Evolutionary conservation across 2,113 vertebrate genomes (phyloP).

Genomic region (Donacobius atricapilla): DNA sequence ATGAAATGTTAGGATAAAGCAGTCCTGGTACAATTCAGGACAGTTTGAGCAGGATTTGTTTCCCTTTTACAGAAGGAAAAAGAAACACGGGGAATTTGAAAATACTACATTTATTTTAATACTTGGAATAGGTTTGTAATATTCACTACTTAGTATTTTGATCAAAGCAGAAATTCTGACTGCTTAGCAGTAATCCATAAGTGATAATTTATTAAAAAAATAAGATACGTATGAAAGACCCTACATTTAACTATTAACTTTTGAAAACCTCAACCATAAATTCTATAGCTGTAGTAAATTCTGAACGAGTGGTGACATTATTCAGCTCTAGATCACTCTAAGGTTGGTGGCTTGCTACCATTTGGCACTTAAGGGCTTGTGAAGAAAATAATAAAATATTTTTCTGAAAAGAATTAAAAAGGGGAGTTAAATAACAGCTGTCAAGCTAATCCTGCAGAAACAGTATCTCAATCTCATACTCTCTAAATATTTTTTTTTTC

Average conservation of each 20-base stretch:
- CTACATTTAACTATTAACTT: neutral
- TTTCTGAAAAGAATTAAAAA: neutral
- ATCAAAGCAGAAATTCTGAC: neutral
- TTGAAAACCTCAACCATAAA: neutral
- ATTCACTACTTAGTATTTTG: neutral
- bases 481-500: neutral
- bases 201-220: neutral
- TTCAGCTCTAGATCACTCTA: neutral
- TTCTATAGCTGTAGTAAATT: neutral
- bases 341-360: neutral
- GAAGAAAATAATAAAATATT: neutral
- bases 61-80: neutral
- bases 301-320: neutral
- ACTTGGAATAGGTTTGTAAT: neutral
- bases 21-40: neutral
- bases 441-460: neutral
- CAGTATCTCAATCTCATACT: neutral
- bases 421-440: neutral
- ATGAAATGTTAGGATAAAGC: neutral
- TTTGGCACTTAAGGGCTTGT: neutral
- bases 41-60: neutral
- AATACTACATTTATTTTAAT: neutral
- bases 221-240: neutral
- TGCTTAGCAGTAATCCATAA: neutral
- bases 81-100: neutral